phyloP scores from a whole-genome alignment of 2,888 invertebrate species.

The Lasioglossum figueresi region DNA sequence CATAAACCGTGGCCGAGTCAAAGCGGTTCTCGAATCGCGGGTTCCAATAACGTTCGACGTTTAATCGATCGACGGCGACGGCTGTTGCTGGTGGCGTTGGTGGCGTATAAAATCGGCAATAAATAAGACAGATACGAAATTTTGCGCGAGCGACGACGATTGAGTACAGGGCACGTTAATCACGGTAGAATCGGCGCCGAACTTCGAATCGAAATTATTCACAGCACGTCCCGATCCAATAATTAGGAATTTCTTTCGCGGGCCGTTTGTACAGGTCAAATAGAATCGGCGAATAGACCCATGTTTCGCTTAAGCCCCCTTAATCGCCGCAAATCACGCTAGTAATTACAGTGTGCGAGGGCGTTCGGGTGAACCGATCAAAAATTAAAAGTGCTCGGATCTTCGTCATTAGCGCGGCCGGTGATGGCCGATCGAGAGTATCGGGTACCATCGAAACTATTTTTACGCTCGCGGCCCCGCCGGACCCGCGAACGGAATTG shows the following conservation, averaged over 20 bases:
- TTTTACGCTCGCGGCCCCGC: conserved; percentile 17
- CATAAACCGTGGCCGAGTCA: not conserved
- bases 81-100: not conserved
- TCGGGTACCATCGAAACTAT: not conserved
- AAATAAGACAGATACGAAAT: not conserved
- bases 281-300: conserved; percentile 28
- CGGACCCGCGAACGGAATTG: conserved; percentile 28
- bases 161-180: not conserved
- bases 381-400: conserved; percentile 46
- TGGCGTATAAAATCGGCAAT: not conserved
- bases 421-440: not conserved
- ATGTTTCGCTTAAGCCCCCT: conserved; percentile 16
- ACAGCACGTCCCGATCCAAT: not conserved
- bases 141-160: not conserved
- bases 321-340: conserved; percentile 32
- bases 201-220: not conserved
- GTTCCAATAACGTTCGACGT: not conserved
- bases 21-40: not conserved
- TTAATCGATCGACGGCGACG: not conserved
- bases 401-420: conserved; percentile 8
- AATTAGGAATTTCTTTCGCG: conserved; percentile 14
- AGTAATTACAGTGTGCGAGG: conserved; percentile 22
- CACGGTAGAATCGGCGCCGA: not conserved
- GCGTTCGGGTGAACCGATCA: not conserved
- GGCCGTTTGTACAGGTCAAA: conserved; percentile 16